Percentiles rank a stretch among this genome's conserved stretches.
Evolutionary conservation across 2,113 vertebrate species (phyloP).

Genomic region (Orycteropus afer): DNA sequence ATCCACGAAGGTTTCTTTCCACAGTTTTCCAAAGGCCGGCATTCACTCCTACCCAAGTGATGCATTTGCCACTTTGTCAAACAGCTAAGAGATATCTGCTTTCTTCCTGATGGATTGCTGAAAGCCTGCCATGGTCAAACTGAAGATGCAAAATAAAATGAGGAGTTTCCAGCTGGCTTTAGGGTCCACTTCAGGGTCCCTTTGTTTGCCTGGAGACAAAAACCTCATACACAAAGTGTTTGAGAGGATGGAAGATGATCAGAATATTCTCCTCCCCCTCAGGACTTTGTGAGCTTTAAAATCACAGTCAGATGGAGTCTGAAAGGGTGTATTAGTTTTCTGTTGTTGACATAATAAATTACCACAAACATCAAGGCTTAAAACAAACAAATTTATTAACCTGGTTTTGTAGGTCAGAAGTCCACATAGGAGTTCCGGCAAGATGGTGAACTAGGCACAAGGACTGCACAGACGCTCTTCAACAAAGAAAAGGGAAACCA

Average conservation of each 20-base stretch:
- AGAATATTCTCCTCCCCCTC: not conserved
- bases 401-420: not conserved
- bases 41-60: fast-evolving
- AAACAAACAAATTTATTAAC: not conserved
- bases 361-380: not conserved
- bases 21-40: not conserved
- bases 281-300: not conserved
- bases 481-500: no score
- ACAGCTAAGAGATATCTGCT: no score
- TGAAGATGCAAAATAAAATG: fast-evolving
- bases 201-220: not conserved
- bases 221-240: not conserved
- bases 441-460: no score
- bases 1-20: not conserved
- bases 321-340: not conserved
- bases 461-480: no score
- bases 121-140: fast-evolving
- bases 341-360: not conserved
- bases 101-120: not conserved
- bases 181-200: not conserved
- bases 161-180: not conserved
- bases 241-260: not conserved
- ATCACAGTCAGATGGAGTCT: not conserved
- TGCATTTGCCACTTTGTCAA: not conserved
- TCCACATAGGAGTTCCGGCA: no score